These are phyloP conservation scores for Morone chrysops DNA, from an alignment of 2,113 vertebrate genomes.

Conservation along the genomic window DNA sequence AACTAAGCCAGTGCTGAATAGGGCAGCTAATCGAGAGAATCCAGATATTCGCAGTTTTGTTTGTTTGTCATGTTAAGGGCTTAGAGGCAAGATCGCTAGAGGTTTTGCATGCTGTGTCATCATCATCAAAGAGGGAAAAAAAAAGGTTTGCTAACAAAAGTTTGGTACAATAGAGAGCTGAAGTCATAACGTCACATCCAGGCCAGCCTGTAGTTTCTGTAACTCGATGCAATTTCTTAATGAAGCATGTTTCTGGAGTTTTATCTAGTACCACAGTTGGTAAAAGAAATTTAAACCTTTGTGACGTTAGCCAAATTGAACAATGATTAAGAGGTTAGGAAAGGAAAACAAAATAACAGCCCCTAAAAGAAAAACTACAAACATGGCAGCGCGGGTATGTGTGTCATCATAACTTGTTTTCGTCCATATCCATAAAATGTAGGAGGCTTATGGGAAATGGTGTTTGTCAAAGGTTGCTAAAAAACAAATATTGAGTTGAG, in stretches of 20 bases:
- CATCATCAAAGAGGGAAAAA: neutral
- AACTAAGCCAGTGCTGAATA: constrained; percentile 13
- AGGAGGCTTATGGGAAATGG: neutral
- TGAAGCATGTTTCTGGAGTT: neutral
- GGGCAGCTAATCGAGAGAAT: constrained; percentile 34
- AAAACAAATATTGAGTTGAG: neutral
- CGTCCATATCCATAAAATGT: neutral
- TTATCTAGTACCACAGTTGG: neutral
- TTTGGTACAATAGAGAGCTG: neutral
- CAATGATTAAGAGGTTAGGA: neutral
- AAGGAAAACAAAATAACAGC: neutral
- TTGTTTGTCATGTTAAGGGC: constrained; percentile 26
- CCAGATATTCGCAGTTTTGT: constrained; percentile 14
- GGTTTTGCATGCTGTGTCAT: constrained; percentile 1
- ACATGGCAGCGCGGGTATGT: neutral
- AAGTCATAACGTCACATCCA: neutral
- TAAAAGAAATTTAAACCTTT: neutral
- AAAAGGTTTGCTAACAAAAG: neutral
- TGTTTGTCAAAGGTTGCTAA: neutral
- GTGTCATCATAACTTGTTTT: neutral
- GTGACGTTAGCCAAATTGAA: neutral
- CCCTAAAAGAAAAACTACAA: neutral
- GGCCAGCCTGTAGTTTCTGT: neutral
- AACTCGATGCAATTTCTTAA: neutral
- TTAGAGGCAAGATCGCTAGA: neutral